Evolutionary conservation across 2,888 invertebrate species (phyloP), one percentile per base, ranked within the genome.

Genomic region (Neoaliturus tenellus): DNA sequence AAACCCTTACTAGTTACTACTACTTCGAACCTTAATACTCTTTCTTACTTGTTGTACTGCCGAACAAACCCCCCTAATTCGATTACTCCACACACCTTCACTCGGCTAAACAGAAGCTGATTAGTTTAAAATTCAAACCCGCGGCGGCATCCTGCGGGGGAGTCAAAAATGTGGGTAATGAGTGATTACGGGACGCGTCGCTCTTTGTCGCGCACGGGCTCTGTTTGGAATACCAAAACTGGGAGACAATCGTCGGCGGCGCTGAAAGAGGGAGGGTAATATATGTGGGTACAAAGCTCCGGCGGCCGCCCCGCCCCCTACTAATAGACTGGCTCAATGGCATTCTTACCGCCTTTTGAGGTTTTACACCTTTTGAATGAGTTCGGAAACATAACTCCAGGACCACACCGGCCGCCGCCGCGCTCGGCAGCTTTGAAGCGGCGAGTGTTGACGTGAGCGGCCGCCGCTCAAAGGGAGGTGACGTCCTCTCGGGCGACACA

Each of bases 311-410:
- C 78, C 78, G 78, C 78, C 78, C 78, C 78, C 78, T 78, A 48
- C 78, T 78, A 78, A 78, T 78, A 78, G 78, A 78, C 78, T 78
- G 48, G 35, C 78, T 78, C 78, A 78, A 78, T 78, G 78, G 78
- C 55, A 78, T 78, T 78, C 78, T 78, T 78, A 78, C 78, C 78
- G 78, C 78, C 78, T 78, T 78, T 78, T 78, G 78, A 48, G 78
- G 78, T 78, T 78, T 78, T 78, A 78, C 78, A 78, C 78, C 78
- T 78, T 78, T 78, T 78, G 78, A 78, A 78, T 78, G 78, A 78
- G 78, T 78, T 78, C 78, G 78, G 78, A 78, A 78, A 78, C 78
- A 78, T 78, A 78, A 78, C 78, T 78, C n/a, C 5, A 10, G 55
- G 78, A 78, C 55, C 78, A 78, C 55, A 41, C 75, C 20, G 75